A percentile compares a stretch with the other conserved stretches of the same genome.
Conservation (phyloP, 1,140 invertebrate genomes). For the Diplogasteroides magnus region DNA sequence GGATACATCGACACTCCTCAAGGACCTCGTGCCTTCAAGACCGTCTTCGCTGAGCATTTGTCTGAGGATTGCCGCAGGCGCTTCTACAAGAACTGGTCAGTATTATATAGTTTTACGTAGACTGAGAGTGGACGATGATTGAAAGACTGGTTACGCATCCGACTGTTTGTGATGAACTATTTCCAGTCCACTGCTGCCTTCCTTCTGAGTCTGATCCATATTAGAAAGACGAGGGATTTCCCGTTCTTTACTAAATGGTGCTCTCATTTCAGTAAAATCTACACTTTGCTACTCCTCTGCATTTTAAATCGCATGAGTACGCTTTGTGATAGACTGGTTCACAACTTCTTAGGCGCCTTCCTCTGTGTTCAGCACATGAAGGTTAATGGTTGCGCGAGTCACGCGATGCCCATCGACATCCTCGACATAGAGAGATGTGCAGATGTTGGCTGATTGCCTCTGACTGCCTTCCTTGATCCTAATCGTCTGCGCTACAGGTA, state of each 20-base stretch:
- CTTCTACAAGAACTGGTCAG: constrained; percentile 99
- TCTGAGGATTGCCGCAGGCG: constrained; percentile 93
- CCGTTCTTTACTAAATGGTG: neutral
- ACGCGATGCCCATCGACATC: neutral
- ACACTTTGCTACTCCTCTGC: constrained; percentile 11
- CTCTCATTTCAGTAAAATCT: constrained; percentile 3
- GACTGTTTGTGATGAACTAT: neutral
- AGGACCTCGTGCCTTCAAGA: constrained; percentile 85
- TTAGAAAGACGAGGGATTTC: neutral
- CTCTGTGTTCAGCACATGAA: constrained; percentile 52
- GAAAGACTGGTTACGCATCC: neutral
- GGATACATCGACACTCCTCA: constrained; percentile 98
- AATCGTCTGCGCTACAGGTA: constrained; percentile 68
- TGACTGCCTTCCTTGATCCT: constrained; percentile 28
- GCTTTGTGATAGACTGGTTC: neutral
- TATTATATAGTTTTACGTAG: constrained; percentile 30
- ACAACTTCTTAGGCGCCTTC: constrained; percentile 41
- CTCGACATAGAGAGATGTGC: neutral
- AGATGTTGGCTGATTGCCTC: constrained; percentile 24
- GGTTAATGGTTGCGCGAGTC: constrained; percentile 27
- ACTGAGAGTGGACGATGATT: neutral
- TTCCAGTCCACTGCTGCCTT: neutral
- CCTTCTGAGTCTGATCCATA: neutral
- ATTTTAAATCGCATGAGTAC: neutral
- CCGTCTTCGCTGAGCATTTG: constrained; percentile 96